phyloP scores from a whole-genome alignment of 2,113 vertebrate genomes.

The Mus spicilegus region DNA sequence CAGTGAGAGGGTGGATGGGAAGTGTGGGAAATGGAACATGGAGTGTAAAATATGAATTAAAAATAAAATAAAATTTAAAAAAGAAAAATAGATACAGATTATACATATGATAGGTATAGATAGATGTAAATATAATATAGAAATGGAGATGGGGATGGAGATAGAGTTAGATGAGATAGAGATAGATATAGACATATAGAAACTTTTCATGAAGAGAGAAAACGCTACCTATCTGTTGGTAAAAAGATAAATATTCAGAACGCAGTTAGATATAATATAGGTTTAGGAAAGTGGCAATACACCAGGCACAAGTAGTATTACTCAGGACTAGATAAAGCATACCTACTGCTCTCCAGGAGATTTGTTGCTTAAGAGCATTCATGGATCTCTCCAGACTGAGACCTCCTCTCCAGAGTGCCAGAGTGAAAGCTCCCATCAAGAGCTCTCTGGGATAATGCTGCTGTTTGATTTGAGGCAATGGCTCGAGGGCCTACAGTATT shows the following conservation, averaged over 20 bases:
- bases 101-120: neutral
- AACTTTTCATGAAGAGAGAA: neutral
- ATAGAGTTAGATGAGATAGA: neutral
- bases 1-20: no score
- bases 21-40: no score
- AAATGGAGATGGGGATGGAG: neutral
- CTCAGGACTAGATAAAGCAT: conserved; percentile 8
- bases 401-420: no score
- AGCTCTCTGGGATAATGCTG: neutral
- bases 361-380: neutral
- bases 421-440: no score
- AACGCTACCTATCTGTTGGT: neutral
- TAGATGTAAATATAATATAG: neutral
- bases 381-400: neutral
- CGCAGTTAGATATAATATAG: neutral
- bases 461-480: neutral
- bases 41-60: no score
- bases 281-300: neutral
- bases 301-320: neutral
- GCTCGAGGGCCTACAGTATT: neutral
- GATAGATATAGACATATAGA: neutral
- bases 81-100: no score
- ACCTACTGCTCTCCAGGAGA: neutral
- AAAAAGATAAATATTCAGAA: neutral
- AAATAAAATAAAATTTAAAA: no score